Conservation (phyloP, 2,113 vertebrate species). For the Nycticebus coucang region DNA sequence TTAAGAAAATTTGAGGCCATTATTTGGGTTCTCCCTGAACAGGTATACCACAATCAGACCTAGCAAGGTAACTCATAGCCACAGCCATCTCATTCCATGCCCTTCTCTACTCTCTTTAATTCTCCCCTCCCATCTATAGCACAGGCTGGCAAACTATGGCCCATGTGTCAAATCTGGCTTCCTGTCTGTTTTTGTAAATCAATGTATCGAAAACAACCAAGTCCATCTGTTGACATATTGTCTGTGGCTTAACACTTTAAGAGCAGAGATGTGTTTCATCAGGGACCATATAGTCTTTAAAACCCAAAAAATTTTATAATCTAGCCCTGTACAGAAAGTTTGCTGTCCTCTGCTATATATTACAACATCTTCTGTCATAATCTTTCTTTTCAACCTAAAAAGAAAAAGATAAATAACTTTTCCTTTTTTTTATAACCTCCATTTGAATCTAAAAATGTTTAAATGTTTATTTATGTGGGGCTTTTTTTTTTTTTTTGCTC, state of each 20-base stretch:
- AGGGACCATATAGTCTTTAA: neutral
- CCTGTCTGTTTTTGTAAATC: neutral
- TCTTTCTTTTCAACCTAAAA: slow-evolving; percentile 29
- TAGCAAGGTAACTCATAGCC: neutral
- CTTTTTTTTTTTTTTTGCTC: neutral
- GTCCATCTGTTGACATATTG: neutral
- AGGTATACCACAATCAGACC: neutral
- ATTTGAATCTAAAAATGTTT: neutral
- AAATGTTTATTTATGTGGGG: neutral
- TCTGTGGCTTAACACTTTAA: neutral
- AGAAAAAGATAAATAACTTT: neutral
- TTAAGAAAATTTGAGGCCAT: neutral
- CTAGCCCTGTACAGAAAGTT: neutral
- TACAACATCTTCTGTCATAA: neutral
- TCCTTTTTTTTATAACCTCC: neutral
- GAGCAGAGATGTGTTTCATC: neutral
- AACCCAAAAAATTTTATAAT: neutral
- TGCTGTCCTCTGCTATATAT: neutral
- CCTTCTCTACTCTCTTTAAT: neutral
- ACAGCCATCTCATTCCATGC: neutral
- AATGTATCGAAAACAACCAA: neutral
- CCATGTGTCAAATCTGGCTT: neutral
- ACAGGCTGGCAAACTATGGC: neutral
- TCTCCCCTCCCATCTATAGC: neutral
- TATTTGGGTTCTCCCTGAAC: neutral